Conservation (phyloP, 2,888 invertebrate species). For the Celastrina argiolus region DNA sequence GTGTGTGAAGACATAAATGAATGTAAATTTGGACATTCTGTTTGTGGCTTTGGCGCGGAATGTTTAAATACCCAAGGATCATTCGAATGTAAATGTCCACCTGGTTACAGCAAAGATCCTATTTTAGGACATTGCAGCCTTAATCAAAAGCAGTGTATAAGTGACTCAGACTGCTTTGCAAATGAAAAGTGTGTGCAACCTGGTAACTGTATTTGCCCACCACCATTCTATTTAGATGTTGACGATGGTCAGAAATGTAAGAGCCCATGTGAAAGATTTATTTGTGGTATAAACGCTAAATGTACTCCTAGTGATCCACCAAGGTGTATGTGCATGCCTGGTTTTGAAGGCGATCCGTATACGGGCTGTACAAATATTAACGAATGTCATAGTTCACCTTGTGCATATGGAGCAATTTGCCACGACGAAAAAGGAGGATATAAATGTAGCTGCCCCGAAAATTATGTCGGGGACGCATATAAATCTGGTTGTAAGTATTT, state of each 20-base stretch:
- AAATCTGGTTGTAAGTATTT: constrained; percentile 85
- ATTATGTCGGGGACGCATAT: constrained; percentile 91
- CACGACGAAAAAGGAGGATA: constrained; percentile 91
- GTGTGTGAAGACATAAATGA: constrained; percentile 92
- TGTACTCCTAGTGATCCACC: constrained; percentile 94
- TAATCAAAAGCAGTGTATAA: constrained; percentile 88
- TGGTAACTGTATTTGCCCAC: constrained; percentile 93
- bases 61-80: constrained; percentile 89
- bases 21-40: constrained; percentile 84
- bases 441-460: constrained; percentile 90
- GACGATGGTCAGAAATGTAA: constrained; percentile 91
- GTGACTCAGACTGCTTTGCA: constrained; percentile 88
- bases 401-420: constrained; percentile 92
- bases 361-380: constrained; percentile 91
- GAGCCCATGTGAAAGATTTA: constrained; percentile 93
- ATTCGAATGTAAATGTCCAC: constrained; percentile 88
- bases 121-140: constrained; percentile 89
- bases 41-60: constrained; percentile 92
- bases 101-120: constrained; percentile 88
- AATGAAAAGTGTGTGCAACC: constrained; percentile 95
- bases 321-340: constrained; percentile 90
- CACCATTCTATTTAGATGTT: constrained; percentile 91
- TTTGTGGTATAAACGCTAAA: constrained; percentile 93
- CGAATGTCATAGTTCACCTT: constrained; percentile 90
- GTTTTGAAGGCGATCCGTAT: constrained; percentile 91